Percentiles rank a stretch among this genome's conserved stretches.
phyloP scores from a whole-genome alignment of 2,113 vertebrate species.

The Speoplatyrhinus poulsoni region DNA sequence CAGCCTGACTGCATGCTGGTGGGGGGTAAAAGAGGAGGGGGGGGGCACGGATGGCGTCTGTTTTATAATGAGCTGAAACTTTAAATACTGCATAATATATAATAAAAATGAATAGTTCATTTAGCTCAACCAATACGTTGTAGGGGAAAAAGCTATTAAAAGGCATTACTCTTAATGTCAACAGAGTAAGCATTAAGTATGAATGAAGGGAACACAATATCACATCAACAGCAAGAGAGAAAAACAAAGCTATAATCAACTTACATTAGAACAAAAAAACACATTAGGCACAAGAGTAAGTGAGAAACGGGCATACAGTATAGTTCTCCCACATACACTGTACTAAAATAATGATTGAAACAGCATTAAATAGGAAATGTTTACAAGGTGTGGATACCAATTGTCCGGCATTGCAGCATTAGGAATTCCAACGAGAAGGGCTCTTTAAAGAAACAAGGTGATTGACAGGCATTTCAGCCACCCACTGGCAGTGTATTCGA shows the following conservation, averaged over 20 bases:
- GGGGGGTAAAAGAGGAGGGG: slow-evolving; percentile 89
- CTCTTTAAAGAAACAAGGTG: slow-evolving; percentile 34
- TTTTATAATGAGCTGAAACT: slow-evolving; percentile 99
- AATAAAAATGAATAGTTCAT: slow-evolving; percentile 98
- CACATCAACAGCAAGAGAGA: slow-evolving; percentile 58
- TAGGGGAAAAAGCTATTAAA: slow-evolving; percentile 90
- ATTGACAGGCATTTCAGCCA: slow-evolving; percentile 64
- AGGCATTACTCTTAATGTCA: slow-evolving; percentile 95
- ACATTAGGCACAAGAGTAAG: slow-evolving; percentile 30
- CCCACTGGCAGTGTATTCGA: slow-evolving; percentile 62
- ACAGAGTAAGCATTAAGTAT: slow-evolving; percentile 92
- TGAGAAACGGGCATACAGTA: neutral
- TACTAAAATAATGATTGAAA: slow-evolving; percentile 15
- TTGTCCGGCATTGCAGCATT: slow-evolving; percentile 10
- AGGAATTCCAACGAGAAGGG: slow-evolving; percentile 22
- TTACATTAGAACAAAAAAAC: slow-evolving; percentile 40
- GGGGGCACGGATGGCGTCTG: slow-evolving; percentile 88
- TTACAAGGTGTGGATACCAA: slow-evolving; percentile 19
- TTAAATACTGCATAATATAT: slow-evolving; percentile 99
- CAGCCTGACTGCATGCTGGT: slow-evolving; percentile 82
- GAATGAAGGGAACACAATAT: slow-evolving; percentile 70
- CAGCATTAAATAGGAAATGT: slow-evolving; percentile 5
- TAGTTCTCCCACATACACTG: slow-evolving; percentile 2
- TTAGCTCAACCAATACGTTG: slow-evolving; percentile 93
- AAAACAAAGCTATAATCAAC: slow-evolving; percentile 70